Evolutionary conservation across 2,888 invertebrate genomes (phyloP), one percentile per base, ranked within the genome.

Genomic region (Campoletis raptor): DNA sequence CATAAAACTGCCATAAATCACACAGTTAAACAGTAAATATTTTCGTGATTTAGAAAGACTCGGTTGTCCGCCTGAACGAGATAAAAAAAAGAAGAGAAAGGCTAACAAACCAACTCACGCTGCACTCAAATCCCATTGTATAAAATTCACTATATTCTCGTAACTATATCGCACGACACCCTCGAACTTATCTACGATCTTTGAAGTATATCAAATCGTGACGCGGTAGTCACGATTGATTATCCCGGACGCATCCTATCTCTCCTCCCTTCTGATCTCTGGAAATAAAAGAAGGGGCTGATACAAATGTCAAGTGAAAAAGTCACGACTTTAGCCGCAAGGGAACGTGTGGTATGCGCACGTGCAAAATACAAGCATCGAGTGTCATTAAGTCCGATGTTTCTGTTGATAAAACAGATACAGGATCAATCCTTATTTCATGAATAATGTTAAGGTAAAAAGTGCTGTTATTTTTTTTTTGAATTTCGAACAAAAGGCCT

Each of bases 221-320:
- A 85, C 81, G 69, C 70, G 40, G 70, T 48, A 81, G 85, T 85
- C 85, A 85, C 85, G 85, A 85, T 85, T 80, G 85, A 85, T 85
- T 85, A 85, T 81, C 85, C 74, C 81, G 81, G 85, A 85, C 81
- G 70, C 76, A 84, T 84, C 84, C 80, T 84, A 84, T 80, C 42
- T 80, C 61, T 81, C 64, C 72, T 81, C 64, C 72, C 72, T 72
- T 48, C 48, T 73, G 64, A 37, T 37, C 10, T 40, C 36, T 30
- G 48, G 45, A 30, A 54, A 70, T 70, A 52, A 48, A 40, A 76
- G 64, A 79, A 61, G 61, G 61, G 76, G 48, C 61, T 76, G 61
- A 70, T 76, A 85, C 76, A 85, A 81, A 77, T 81, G 85, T 81
- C 85, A 72, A 77, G 81, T 76, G 70, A 76, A 85, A 85, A 81